Base-by-base conservation (phyloP, 2,888 invertebrate species). In the Rhaphigaster nebulosa region DNA sequence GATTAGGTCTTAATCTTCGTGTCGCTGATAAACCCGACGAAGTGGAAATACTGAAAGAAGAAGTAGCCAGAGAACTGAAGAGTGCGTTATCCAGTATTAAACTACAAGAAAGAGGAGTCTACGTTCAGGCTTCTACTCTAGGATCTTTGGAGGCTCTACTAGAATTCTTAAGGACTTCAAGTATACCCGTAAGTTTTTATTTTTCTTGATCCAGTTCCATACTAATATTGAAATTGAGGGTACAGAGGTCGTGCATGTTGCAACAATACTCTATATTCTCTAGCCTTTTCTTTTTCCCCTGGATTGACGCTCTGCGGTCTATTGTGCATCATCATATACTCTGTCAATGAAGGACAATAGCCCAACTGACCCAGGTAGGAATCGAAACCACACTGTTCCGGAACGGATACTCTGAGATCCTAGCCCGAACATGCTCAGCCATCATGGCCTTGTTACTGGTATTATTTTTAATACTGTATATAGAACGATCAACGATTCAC, bases 91-190 rank as follows among this genome's bases (percentile, higher is more conserved):
- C 97, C 90, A 97, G 97, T 54, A 99, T 99, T 93, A 98, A 98
- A 94, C 94, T 98, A 92, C 96, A 97, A 65, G 98, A 97, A 92
- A 95, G 98, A 92, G 99, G 99, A 87, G 99, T 99, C 84, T 99
- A 98, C 94, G 99, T 99, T n/a, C 99, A 99, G 93, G 99, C 99
- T 0, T 99, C 99, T 1, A 99, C 99, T n/a, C 95, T 99, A 13
- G 99, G 99, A 15, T 99, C 99, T 0, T 95, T 99, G 20, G 99
- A 99, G 94, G 99, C 99, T 0, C 94, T 99, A 90, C 95, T 99
- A 12, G 98, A 99, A 94, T 99, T 99, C 94, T 95, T 99, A 90
- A 96, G 96, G 93, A 96, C 96, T 90, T 98, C 98, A 92, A 98
- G 98, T 94, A 99, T 99, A 94, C 99, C 99, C 93, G 98, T 98